Conservation (phyloP, 2,797 vertebrate genomes). For the Distichodus sexfasciatus region DNA sequence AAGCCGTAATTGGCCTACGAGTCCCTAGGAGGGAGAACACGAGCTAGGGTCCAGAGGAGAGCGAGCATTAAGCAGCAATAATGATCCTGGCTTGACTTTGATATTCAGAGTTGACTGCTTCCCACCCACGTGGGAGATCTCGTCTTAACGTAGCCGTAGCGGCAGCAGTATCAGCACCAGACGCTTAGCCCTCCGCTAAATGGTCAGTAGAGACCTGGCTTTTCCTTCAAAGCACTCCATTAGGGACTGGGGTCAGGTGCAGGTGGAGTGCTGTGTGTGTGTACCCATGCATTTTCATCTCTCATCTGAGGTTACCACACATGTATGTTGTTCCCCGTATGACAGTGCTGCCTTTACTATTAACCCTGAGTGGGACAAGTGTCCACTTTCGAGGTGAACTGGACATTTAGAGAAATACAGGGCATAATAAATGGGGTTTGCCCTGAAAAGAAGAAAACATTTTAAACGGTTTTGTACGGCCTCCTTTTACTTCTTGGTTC, state of each 20-base stretch:
- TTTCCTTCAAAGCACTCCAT: slow-evolving; percentile 40
- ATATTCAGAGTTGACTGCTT: slow-evolving; percentile 35
- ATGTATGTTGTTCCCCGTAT: neutral
- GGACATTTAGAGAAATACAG: neutral
- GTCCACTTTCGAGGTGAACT: neutral
- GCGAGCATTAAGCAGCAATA: slow-evolving; percentile 40
- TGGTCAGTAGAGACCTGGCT: slow-evolving; percentile 20
- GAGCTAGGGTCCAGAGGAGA: slow-evolving; percentile 26
- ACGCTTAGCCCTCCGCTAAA: slow-evolving; percentile 20
- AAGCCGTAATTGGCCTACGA: slow-evolving; percentile 35
- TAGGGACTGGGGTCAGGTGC: slow-evolving; percentile 34
- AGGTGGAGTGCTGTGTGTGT: slow-evolving; percentile 9
- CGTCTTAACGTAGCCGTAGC: neutral
- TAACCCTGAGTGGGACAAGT: neutral
- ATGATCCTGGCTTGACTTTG: slow-evolving; percentile 48
- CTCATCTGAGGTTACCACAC: slow-evolving; percentile 9
- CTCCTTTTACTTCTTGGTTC: too few species aligned
- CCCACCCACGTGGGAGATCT: slow-evolving; percentile 36
- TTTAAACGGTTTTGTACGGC: too few species aligned
- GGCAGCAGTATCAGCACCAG: too few species aligned
- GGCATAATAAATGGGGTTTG: too few species aligned
- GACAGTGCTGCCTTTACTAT: neutral
- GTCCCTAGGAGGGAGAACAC: slow-evolving; percentile 38
- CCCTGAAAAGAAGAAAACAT: too few species aligned
- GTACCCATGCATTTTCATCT: neutral